Conservation (phyloP, 2,888 invertebrate genomes). For the Laothoe populi region DNA sequence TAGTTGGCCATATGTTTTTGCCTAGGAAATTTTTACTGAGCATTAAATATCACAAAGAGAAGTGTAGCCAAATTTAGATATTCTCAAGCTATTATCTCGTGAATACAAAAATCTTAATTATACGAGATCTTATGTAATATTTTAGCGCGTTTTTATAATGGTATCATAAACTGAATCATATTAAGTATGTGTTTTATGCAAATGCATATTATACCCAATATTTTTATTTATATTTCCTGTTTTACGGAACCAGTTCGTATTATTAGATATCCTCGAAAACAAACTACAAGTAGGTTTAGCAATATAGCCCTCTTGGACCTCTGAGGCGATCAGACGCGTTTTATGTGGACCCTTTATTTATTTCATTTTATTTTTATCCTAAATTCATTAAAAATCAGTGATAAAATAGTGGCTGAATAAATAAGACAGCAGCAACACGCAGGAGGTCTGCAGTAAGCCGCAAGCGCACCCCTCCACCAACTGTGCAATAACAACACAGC, state of each 20-base stretch:
- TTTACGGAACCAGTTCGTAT: conserved; percentile 3
- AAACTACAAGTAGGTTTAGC: too few relatives aligned
- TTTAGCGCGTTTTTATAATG: neutral
- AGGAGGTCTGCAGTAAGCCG: too few relatives aligned
- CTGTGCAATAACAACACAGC: too few relatives aligned
- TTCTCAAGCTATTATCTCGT: neutral
- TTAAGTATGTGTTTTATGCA: neutral
- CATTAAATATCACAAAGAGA: neutral
- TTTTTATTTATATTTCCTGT: neutral
- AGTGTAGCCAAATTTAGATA: neutral
- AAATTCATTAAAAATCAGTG: too few relatives aligned
- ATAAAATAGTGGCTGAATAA: too few relatives aligned
- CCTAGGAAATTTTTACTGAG: neutral
- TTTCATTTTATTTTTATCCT: too few relatives aligned
- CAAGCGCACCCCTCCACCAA: too few relatives aligned
- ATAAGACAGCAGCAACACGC: too few relatives aligned
- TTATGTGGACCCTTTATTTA: too few relatives aligned
- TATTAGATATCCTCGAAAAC: neutral
- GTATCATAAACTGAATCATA: conserved; percentile 5
- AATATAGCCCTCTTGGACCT: too few relatives aligned
- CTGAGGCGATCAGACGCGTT: too few relatives aligned
- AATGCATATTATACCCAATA: conserved; percentile 11
- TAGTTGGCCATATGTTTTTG: neutral
- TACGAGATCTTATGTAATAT: neutral
- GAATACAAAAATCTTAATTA: neutral